A percentile compares a stretch with the other conserved stretches of the same genome.
Conservation (phyloP, 2,797 vertebrate genomes). For the Odontamblyopus rebecca region DNA sequence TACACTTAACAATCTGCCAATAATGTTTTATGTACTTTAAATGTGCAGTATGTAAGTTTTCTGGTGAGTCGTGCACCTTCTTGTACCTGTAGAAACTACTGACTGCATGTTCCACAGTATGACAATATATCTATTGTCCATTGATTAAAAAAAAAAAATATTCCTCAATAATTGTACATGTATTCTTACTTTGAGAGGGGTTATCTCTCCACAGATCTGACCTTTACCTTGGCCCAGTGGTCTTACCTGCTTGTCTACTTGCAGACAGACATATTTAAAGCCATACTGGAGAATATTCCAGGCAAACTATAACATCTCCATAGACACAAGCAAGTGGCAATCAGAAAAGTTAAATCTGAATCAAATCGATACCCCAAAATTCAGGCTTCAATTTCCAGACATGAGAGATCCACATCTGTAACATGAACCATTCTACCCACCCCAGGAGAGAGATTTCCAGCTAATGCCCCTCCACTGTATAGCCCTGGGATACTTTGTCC, state of each 20-base stretch:
- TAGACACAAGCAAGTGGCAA: background rate
- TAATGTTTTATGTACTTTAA: too few relatives aligned
- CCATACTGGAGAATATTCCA: too few relatives aligned
- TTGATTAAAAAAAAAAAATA: background rate
- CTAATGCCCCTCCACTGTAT: slow-evolving; percentile 25
- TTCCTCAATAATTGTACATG: background rate
- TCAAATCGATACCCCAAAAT: background rate
- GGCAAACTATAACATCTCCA: too few relatives aligned
- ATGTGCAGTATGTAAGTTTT: too few relatives aligned
- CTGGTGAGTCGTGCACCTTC: too few relatives aligned
- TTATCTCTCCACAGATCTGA: background rate
- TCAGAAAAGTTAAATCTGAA: background rate
- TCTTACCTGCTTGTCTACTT: background rate
- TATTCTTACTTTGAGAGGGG: background rate
- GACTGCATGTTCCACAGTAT: background rate
- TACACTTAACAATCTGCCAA: too few relatives aligned
- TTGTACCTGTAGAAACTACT: background rate
- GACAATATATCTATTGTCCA: background rate
- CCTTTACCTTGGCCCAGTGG: too few relatives aligned
- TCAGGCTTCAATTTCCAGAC: background rate
- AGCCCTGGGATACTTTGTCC: slow-evolving; percentile 46
- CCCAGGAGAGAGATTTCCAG: slow-evolving; percentile 37
- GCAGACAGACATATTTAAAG: background rate
- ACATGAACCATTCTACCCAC: slow-evolving; percentile 3
- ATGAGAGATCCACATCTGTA: background rate